phyloP scores from a whole-genome alignment of 2,797 vertebrate species.

The Gymnothorax javanicus region DNA sequence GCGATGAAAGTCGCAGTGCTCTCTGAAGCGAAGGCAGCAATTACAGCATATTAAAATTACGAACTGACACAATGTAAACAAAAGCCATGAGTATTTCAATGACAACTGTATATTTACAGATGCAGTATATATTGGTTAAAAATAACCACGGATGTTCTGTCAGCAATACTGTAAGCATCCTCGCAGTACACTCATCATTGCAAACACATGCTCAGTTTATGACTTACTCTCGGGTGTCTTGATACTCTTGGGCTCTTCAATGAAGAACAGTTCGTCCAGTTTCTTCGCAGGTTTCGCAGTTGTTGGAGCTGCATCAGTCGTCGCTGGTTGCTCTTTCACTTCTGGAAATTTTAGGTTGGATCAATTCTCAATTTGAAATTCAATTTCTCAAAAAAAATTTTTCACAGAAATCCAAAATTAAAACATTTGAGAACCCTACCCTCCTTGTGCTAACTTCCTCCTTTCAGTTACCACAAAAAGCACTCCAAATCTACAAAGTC shows the following conservation, averaged over 20 bases:
- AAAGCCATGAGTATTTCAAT: not conserved
- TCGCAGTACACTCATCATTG: not conserved
- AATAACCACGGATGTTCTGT: not conserved
- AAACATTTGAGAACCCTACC: too few relatives aligned
- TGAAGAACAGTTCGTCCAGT: slow-evolving; percentile 83
- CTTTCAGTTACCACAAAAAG: not conserved
- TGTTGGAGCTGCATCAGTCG: slow-evolving; percentile 73
- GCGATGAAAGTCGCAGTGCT: slow-evolving; percentile 88
- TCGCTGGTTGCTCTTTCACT: slow-evolving; percentile 65
- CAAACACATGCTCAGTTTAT: slow-evolving; percentile 12
- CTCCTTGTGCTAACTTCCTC: not conserved
- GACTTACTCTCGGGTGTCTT: slow-evolving; percentile 89
- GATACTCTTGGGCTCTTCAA: slow-evolving; percentile 84
- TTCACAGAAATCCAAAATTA: too few relatives aligned
- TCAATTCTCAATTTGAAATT: not conserved
- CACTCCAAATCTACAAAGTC: not conserved
- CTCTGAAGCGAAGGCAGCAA: slow-evolving; percentile 57
- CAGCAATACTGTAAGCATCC: not conserved
- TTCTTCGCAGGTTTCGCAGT: slow-evolving; percentile 73
- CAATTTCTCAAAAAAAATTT: not conserved
- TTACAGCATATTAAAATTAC: not conserved
- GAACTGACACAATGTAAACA: not conserved
- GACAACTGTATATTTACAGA: not conserved
- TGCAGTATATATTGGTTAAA: not conserved
- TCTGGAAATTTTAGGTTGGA: slow-evolving; percentile 64